Base-by-base conservation (phyloP, 2,797 vertebrate genomes). In the Sebastes goodei region DNA sequence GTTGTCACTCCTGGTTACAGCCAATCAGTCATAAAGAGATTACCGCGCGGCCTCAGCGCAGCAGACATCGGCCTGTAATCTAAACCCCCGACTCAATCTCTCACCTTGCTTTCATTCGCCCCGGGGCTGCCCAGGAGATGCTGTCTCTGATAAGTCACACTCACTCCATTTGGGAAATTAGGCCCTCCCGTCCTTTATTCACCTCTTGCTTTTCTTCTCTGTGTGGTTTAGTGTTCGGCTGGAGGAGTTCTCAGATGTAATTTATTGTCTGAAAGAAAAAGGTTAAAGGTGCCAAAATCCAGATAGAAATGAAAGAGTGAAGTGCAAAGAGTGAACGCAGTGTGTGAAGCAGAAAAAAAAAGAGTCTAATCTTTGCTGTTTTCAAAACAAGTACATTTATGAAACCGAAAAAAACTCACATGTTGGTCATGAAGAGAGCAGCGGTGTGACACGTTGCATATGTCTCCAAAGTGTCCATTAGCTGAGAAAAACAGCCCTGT, bases 41-140 rank as follows among this genome's bases (percentile, higher is more conserved):
- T 60, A 74, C 56, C 35, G 60, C 12, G 21, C 1, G 65, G 62
- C 66, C 56, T 70, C 17, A 29, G 79, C 1, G 62, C 76, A 33
- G 82, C 83, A 83, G 87, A 86, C 84, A 84, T 87, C 86, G 0
- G 73, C 68, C 61, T 69, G 89, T 88, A 91, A 93, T 92, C 88
- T 83, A n/a, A 92, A 63, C 35, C 35, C 74, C 86, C 1, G 7
- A 55, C 73, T 81, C 30, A 1, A 27, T 82, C 78, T 83, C 78
- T 79, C 83, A 82, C 84, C 80, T 89, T 46, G 70, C 76, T 71
- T 83, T 80, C 78, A 38, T 81, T 80, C 33, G 64, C 63, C 84
- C 67, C 59, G 21, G 21, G 59, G 61, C 65, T 79, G 80, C 80
- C 61, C 79, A 33, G 67, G 33, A 82, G 88, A 91, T 88, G 65